These are phyloP conservation scores for Arizona elegans DNA, from an alignment of 2,113 vertebrate genomes.

Conservation along the genomic window DNA sequence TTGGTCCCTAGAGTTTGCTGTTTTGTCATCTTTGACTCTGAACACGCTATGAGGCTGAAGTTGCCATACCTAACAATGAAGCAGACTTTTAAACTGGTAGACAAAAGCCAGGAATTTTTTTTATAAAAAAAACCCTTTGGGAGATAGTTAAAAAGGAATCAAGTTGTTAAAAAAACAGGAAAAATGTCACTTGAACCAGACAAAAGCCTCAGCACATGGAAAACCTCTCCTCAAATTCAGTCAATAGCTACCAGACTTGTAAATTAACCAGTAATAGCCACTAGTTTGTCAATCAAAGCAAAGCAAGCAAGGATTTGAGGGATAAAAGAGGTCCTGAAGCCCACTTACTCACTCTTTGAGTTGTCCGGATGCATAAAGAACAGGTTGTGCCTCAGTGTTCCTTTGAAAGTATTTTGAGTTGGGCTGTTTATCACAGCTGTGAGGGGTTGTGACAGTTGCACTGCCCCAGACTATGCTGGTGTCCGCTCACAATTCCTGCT, in stretches of 20 bases:
- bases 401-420: neutral
- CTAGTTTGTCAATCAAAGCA: neutral
- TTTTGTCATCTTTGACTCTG: neutral
- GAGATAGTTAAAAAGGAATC: neutral
- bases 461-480: neutral
- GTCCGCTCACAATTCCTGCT: neutral
- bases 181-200: neutral
- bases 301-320: neutral
- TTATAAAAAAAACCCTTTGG: neutral
- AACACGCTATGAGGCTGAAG: neutral
- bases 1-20: neutral
- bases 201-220: neutral
- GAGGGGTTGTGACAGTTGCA: neutral
- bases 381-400: neutral
- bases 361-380: neutral
- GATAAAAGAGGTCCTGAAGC: neutral
- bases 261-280: neutral
- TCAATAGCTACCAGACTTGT: neutral
- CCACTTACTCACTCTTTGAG: neutral
- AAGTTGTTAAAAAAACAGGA: neutral
- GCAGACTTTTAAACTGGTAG: neutral
- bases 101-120: neutral
- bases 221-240: neutral
- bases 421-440: neutral
- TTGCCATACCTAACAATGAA: neutral